Percentiles rank a stretch among this genome's conserved stretches.
Conservation (phyloP, 2,888 invertebrate genomes). For the Pyrochroa serraticornis region DNA sequence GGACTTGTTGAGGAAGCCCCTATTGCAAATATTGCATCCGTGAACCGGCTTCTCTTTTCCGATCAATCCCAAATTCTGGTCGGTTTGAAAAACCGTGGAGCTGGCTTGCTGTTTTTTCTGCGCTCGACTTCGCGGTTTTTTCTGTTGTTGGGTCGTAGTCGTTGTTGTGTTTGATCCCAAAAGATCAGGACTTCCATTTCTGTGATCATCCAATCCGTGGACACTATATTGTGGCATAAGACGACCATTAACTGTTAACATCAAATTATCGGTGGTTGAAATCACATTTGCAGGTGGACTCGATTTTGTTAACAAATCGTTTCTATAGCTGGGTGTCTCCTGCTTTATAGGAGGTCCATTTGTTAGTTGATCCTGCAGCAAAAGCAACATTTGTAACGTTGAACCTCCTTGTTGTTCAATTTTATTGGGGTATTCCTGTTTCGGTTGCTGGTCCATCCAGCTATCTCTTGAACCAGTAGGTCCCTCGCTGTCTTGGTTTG, state of each 20-base stretch:
- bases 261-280: slow-evolving; percentile 77
- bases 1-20: slow-evolving; percentile 90
- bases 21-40: slow-evolving; percentile 87
- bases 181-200: slow-evolving; percentile 73
- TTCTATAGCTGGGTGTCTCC: slow-evolving; percentile 74
- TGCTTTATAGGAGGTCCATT: slow-evolving; percentile 74
- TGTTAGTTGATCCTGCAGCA: slow-evolving; percentile 80
- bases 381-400: slow-evolving; percentile 75
- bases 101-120: slow-evolving; percentile 60
- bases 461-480: slow-evolving; percentile 77
- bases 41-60: slow-evolving; percentile 92
- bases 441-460: slow-evolving; percentile 78
- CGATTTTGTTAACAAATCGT: slow-evolving; percentile 75
- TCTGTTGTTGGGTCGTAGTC: slow-evolving; percentile 68
- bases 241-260: slow-evolving; percentile 72
- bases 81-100: slow-evolving; percentile 55
- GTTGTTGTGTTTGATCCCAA: slow-evolving; percentile 73
- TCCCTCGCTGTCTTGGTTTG: slow-evolving; percentile 68
- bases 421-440: slow-evolving; percentile 59
- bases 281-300: slow-evolving; percentile 88
- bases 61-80: slow-evolving; percentile 70
- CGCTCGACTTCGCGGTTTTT: slow-evolving; percentile 75
- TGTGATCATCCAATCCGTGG: slow-evolving; percentile 61
- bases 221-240: slow-evolving; percentile 68
- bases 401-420: slow-evolving; percentile 67